Conservation (phyloP, 2,113 vertebrate species). For the Oryzias melastigma region DNA sequence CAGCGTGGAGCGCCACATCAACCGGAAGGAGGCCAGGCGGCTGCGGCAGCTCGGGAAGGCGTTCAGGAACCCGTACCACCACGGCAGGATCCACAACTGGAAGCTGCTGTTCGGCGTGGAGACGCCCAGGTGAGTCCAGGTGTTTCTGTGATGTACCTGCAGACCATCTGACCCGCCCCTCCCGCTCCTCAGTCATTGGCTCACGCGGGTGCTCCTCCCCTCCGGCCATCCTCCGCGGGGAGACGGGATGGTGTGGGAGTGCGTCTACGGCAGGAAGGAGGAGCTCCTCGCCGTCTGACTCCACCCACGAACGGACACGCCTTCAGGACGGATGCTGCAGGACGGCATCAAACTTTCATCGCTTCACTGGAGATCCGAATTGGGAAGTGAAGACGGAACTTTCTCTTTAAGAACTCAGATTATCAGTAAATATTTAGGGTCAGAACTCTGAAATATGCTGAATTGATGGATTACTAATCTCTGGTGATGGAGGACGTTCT, state of each 20-base stretch:
- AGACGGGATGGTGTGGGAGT: constrained; percentile 88
- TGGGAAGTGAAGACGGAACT: no score
- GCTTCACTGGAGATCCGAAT: no score
- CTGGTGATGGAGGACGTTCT: no score
- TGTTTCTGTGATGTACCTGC: not conserved
- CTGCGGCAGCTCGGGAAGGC: constrained; percentile 82
- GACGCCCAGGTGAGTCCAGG: constrained; percentile 78
- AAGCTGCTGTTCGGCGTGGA: constrained; percentile 90
- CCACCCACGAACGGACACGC: no score
- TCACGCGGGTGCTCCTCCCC: constrained; percentile 91
- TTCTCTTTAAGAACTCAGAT: no score
- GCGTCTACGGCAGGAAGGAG: constrained; percentile 72
- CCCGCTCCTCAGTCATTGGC: constrained; percentile 84
- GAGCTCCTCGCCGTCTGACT: constrained; percentile 84
- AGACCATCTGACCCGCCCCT: not conserved
- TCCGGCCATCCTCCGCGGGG: constrained; percentile 85
- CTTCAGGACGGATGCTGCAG: constrained; percentile 36
- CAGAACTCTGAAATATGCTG: no score
- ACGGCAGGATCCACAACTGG: constrained; percentile 87
- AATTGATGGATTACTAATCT: no score
- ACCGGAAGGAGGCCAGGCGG: constrained; percentile 87
- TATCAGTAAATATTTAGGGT: no score
- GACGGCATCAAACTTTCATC: constrained; percentile 22
- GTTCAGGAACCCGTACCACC: constrained; percentile 91
- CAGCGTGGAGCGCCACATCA: constrained; percentile 95